These are phyloP conservation scores for Pseudorhiza aurosa DNA, from an alignment of 30 jellyfish, hydroid and myxozoan species.

Conservation along the genomic window DNA sequence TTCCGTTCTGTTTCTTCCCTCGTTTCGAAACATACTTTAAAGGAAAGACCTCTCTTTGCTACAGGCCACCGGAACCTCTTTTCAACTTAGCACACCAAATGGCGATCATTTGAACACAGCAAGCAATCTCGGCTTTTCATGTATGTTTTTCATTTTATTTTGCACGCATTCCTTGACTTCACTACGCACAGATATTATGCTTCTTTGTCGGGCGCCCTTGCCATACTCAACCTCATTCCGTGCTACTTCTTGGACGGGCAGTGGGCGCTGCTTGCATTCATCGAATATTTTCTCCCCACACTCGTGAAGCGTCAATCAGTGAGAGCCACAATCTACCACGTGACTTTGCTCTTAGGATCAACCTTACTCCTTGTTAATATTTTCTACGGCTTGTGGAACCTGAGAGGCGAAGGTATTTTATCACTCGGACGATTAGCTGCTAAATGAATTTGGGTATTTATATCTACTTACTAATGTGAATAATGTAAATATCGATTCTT, in stretches of 20 bases:
- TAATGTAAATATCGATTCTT: too few relatives aligned
- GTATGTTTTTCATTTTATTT: too few relatives aligned
- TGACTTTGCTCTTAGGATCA: conserved; percentile 59
- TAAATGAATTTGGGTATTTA: too few relatives aligned
- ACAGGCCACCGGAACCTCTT: too few relatives aligned
- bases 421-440: too few relatives aligned
- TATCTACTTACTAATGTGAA: too few relatives aligned
- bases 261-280: conserved; percentile 71
- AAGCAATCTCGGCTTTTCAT: too few relatives aligned
- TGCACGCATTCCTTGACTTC: conserved; percentile 32
- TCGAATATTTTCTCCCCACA: conserved; percentile 65
- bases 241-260: conserved; percentile 92
- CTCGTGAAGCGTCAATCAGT: conserved; percentile 5
- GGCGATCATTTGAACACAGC: too few relatives aligned
- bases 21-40: too few relatives aligned
- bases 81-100: too few relatives aligned
- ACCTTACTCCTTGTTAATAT: conserved; percentile 50
- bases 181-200: conserved; percentile 70
- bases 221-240: conserved; percentile 86
- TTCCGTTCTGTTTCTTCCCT: too few relatives aligned
- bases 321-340: conserved; percentile 53
- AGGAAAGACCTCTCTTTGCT: too few relatives aligned
- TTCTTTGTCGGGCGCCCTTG: conserved; percentile 90
- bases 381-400: conserved; percentile 71
- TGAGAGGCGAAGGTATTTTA: conserved; percentile 57